Conservation (phyloP, 2,797 vertebrate species). For the Peromyscus eremicus region DNA sequence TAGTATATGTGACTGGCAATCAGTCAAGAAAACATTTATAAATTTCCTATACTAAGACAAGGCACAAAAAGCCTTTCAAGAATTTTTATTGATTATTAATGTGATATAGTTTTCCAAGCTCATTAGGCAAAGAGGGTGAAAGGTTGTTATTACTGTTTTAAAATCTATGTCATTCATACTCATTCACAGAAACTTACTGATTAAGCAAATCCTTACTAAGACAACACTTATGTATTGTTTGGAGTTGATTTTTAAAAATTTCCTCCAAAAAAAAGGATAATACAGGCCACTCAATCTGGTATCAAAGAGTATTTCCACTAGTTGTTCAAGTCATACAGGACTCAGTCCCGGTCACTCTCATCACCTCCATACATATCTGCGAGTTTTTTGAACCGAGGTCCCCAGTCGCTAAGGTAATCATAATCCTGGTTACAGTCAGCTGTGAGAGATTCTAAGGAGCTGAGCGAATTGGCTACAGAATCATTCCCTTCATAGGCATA, state of each 20-base stretch:
- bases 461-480: conserved; percentile 96
- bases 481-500: conserved; percentile 97
- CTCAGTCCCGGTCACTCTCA: conserved; percentile 92
- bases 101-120: conserved; percentile 75
- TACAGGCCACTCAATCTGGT: conserved; percentile 85
- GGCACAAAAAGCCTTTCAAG: conserved; percentile 90
- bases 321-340: conserved; percentile 59
- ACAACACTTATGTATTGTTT: conserved; percentile 87
- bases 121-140: conserved; percentile 85
- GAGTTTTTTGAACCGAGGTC: conserved; percentile 96
- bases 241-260: conserved; percentile 47
- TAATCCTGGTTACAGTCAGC: conserved; percentile 97
- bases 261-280: conserved; percentile 77
- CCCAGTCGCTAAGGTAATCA: conserved; percentile 97
- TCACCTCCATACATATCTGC: conserved; percentile 98
- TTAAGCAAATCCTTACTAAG: conserved; percentile 88
- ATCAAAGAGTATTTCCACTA: conserved; percentile 82
- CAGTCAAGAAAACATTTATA: conserved; percentile 83
- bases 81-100: conserved; percentile 79
- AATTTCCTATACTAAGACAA: conserved; percentile 84
- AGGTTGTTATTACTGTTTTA: conserved; percentile 71
- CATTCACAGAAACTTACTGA: conserved; percentile 85
- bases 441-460: conserved; percentile 95
- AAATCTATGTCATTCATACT: conserved; percentile 79
- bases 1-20: conserved; percentile 85